Evolutionary conservation across 2,797 vertebrate genomes (phyloP).

Genomic region (Spheniscus humboldti): DNA sequence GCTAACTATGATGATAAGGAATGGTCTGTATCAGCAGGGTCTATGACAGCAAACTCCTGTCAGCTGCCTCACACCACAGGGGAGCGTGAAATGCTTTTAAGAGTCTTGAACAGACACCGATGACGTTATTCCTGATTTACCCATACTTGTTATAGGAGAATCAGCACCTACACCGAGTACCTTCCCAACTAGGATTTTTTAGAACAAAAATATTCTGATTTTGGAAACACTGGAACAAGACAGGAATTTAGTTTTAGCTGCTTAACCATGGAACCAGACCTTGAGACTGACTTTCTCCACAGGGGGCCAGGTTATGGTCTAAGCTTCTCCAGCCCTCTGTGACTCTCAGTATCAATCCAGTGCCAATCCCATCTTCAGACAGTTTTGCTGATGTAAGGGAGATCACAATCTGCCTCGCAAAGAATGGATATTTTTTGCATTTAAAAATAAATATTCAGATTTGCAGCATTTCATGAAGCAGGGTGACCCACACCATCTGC

Average conservation of each 20-base stretch:
- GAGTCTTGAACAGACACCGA: background rate
- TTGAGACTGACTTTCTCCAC: background rate
- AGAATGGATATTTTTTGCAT: background rate
- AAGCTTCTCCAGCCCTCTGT: background rate
- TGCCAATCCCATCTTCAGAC: conserved; percentile 5
- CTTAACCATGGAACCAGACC: background rate
- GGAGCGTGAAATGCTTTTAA: background rate
- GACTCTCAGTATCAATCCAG: background rate
- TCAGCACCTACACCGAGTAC: background rate
- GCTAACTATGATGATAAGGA: background rate
- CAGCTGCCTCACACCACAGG: background rate
- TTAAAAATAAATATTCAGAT: conserved; percentile 53
- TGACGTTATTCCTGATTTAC: background rate
- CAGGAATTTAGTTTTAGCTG: background rate
- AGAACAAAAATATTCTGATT: background rate
- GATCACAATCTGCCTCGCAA: conserved; percentile 10
- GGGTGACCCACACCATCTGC: conserved; percentile 58
- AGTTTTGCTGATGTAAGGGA: conserved; percentile 49
- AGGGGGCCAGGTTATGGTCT: background rate
- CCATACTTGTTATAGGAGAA: background rate
- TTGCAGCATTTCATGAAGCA: conserved; percentile 4
- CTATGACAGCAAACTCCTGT: background rate
- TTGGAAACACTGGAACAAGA: background rate
- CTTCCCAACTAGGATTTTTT: background rate
- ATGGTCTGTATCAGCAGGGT: background rate